Evolutionary conservation across 2,113 vertebrate species (phyloP).

Genomic region (Anhinga rufa): DNA sequence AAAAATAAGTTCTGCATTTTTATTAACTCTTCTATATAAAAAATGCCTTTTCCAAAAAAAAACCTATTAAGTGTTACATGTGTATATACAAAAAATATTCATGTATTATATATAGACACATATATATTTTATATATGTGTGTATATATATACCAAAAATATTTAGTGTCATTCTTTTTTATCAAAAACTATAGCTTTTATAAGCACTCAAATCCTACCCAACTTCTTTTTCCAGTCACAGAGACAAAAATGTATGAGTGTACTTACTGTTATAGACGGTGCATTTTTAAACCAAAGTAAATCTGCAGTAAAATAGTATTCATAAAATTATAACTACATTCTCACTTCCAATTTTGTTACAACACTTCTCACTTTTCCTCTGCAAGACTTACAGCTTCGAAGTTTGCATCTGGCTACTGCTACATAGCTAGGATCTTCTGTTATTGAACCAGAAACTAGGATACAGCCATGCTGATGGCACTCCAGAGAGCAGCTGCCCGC

Average conservation of each 20-base stretch:
- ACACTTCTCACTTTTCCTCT: not conserved
- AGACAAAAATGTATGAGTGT: not conserved
- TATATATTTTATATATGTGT: not conserved
- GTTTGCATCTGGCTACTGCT: not conserved
- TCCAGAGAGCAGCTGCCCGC: not conserved
- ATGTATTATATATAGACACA: not conserved
- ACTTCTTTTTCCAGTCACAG: not conserved
- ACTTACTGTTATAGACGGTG: not conserved
- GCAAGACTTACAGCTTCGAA: not conserved
- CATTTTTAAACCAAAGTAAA: not conserved
- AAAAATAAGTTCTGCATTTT: not conserved
- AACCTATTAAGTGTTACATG: not conserved
- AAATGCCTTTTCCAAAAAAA: not conserved
- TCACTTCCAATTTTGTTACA: not conserved
- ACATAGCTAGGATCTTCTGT: fast-evolving
- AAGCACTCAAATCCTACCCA: not conserved
- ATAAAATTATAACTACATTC: not conserved
- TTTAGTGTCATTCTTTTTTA: not conserved
- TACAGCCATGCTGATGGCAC: not conserved
- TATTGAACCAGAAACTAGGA: not conserved
- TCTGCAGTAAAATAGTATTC: not conserved
- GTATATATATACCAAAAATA: not conserved
- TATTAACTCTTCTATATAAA: not conserved
- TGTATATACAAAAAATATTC: too few relatives aligned
- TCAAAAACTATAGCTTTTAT: not conserved